Base-by-base conservation (phyloP, 2,113 vertebrate genomes). In the Poeciliopsis retropinna region DNA sequence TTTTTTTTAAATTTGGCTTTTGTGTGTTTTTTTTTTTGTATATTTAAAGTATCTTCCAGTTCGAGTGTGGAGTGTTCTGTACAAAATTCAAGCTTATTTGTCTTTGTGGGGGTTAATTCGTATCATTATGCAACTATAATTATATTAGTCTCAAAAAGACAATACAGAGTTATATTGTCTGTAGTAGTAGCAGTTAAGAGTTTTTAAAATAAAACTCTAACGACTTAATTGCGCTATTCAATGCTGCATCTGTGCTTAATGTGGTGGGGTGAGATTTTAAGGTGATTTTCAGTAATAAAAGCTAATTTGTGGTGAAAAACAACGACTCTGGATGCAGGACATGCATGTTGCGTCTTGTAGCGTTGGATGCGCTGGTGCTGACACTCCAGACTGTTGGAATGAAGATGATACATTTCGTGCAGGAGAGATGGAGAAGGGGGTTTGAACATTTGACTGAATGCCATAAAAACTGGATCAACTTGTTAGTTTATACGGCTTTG, bases 381-480 rank as follows among this genome's bases (percentile, higher is more conserved):
- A 81, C 67, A 85, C 84, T 78, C 57, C 71, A 83, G 61, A 77
- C 79, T 70, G 81, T 75, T 6, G 32, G 47, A 62, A 74, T 67
- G 78, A 80, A 67, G 72, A 74, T 25, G 60, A 85, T 31, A 82
- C 63, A 70, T 78, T 65, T 65, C 4, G 60, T 72, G 69, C 3
- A 14, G 39, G 51, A 64, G 77, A 66, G 66, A 67, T 64, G 61
- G 72, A 69, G 79, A 47, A 13, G 31, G 54, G 74, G 44, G 60
- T 22, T 64, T 60, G 54, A 44, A 80, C 73, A 71, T 78, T 83
- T 86, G 66, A 74, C 64, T 83, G 65, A 83, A 86, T 84, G 66
- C 72, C 57, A 85, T 80, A 34, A 88, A 88, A 93, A 92, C 91
- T 88, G 88, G 90, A 92, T 90, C 74, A 92, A 91, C 91, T 74